Percentiles rank a stretch among this genome's conserved stretches.
phyloP scores from a whole-genome alignment of 2,797 vertebrate species.

The Neostethus bicornis region DNA sequence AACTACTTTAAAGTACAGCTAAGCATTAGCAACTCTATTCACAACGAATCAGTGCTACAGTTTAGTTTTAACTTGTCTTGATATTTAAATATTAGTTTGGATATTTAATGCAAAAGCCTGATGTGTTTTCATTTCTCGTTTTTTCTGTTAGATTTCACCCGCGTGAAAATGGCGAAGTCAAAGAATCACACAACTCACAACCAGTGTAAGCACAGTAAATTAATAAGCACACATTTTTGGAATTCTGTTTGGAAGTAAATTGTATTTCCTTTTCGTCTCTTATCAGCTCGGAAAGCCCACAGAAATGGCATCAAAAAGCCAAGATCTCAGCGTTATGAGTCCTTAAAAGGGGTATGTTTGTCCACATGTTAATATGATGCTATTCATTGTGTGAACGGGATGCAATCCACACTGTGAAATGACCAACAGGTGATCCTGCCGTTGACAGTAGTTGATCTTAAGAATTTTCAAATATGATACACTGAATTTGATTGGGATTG shows the following conservation, averaged over 20 bases:
- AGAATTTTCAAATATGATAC: no score
- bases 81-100: fast-evolving
- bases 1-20: not conserved
- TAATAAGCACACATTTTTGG: no score
- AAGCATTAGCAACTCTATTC: not conserved
- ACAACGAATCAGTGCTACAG: no score
- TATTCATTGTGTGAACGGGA: no score
- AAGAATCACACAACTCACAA: conserved; percentile 99
- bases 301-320: conserved; percentile 98
- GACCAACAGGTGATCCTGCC: no score
- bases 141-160: conserved; percentile 45
- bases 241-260: no score
- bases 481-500: no score
- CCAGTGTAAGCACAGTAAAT: conserved; percentile 87
- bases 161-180: conserved; percentile 92
- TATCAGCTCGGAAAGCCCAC: conserved; percentile 93
- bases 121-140: not conserved
- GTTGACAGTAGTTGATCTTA: no score
- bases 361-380: no score
- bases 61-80: no score
- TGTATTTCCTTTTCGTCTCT: not conserved
- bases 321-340: conserved; percentile 88
- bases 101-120: not conserved
- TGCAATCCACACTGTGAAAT: no score
- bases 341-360: conserved; percentile 89